These are phyloP conservation scores for Noctua janthina DNA, from an alignment of 2,888 invertebrate genomes.

Conservation along the genomic window DNA sequence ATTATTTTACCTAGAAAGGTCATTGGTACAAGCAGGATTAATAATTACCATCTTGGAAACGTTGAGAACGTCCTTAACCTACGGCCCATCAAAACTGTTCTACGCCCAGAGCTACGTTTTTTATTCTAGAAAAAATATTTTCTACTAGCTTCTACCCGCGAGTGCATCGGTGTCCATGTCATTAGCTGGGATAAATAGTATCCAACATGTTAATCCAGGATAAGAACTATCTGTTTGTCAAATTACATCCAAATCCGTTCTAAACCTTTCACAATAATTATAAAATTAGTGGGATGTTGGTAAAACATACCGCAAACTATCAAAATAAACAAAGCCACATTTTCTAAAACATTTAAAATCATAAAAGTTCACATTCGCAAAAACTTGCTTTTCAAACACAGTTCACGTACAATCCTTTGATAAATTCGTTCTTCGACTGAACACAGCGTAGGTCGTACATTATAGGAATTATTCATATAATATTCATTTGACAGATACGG, in stretches of 20 bases:
- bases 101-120: too few relatives aligned
- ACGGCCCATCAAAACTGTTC: too few relatives aligned
- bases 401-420: conserved; percentile 36
- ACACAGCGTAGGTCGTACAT: conserved; percentile 35
- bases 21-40: too few relatives aligned
- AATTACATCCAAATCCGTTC: neutral
- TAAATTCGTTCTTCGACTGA: conserved; percentile 35
- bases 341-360: neutral
- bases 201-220: neutral
- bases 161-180: neutral
- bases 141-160: neutral
- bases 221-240: neutral
- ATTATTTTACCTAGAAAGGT: too few relatives aligned
- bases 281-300: neutral
- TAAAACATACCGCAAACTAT: neutral
- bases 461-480: conserved; percentile 50
- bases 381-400: conserved; percentile 15
- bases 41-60: too few relatives aligned
- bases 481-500: conserved; percentile 49
- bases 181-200: neutral
- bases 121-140: too few relatives aligned
- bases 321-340: neutral
- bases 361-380: conserved; percentile 17
- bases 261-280: neutral
- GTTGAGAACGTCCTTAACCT: too few relatives aligned